Conservation (phyloP, 2,797 vertebrate species). For the Amniataba percoides region DNA sequence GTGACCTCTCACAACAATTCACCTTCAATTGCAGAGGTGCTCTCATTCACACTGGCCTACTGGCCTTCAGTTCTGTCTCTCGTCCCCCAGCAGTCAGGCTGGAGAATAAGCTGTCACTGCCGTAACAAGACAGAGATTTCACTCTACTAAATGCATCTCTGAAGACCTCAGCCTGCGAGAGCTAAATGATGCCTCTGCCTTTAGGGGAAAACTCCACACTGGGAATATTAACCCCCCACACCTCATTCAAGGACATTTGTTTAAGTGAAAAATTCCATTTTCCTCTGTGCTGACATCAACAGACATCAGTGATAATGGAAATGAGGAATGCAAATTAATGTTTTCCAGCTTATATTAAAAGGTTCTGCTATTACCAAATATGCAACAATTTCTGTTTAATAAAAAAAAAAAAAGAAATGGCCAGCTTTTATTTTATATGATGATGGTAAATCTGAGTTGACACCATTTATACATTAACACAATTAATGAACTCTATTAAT, state of each 20-base stretch:
- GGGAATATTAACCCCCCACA: slow-evolving; percentile 67
- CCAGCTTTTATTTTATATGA: slow-evolving; percentile 1
- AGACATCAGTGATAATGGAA: slow-evolving; percentile 32
- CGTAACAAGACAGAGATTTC: slow-evolving; percentile 70
- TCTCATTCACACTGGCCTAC: slow-evolving; percentile 61
- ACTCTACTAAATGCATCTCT: slow-evolving; percentile 67
- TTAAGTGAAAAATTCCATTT: slow-evolving; percentile 53
- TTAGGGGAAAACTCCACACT: slow-evolving; percentile 47
- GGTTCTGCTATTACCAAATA: slow-evolving; percentile 7
- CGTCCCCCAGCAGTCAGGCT: slow-evolving; percentile 50
- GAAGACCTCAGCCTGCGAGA: slow-evolving; percentile 55
- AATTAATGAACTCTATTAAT: slow-evolving; percentile 1
- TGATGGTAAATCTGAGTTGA: not conserved
- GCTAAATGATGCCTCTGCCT: slow-evolving; percentile 68
- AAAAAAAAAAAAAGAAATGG: not conserved
- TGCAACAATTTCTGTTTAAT: not conserved
- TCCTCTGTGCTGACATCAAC: slow-evolving; percentile 20
- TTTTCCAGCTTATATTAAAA: not conserved
- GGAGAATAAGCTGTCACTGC: slow-evolving; percentile 76
- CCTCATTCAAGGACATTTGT: slow-evolving; percentile 71
- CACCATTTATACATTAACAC: slow-evolving; percentile 18
- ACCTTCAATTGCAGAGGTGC: slow-evolving; percentile 70
- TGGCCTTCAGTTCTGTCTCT: slow-evolving; percentile 66
- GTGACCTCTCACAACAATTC: slow-evolving; percentile 72
- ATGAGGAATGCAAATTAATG: slow-evolving; percentile 17